A percentile compares a stretch with the other conserved stretches of the same genome.
Evolutionary conservation across 2,888 invertebrate species (phyloP).

Genomic region (Clitarchus hookeri): DNA sequence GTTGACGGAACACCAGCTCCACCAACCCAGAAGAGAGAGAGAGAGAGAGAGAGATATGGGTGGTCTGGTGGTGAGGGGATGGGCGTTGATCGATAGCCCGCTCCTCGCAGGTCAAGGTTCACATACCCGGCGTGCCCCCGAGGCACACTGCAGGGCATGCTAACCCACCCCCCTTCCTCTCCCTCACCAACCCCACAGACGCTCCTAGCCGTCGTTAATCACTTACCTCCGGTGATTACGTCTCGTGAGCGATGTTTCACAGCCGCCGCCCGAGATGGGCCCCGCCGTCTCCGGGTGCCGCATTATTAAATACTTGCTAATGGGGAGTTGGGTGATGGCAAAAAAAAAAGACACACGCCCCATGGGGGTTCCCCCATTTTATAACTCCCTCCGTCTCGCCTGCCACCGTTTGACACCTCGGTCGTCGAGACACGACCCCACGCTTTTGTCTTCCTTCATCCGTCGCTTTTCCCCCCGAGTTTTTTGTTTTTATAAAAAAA

Average conservation of each 20-base stretch:
- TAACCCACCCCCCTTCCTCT: neutral
- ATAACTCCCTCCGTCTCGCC: neutral
- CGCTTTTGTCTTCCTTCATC: neutral
- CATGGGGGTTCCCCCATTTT: neutral
- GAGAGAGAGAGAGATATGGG: too few relatives aligned
- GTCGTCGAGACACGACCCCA: neutral
- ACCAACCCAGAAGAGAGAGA: too few relatives aligned
- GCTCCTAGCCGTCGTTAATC: neutral
- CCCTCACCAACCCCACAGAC: neutral
- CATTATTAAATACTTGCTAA: constrained; percentile 6
- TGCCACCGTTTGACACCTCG: neutral
- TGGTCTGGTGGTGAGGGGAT: neutral
- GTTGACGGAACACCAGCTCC: too few relatives aligned
- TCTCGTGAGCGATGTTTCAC: neutral
- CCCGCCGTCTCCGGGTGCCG: neutral
- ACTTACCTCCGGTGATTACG: constrained; percentile 14
- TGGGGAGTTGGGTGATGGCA: neutral
- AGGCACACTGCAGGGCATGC: too few relatives aligned
- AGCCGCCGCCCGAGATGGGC: neutral
- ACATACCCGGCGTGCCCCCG: neutral
- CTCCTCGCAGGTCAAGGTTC: constrained; percentile 7
- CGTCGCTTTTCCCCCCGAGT: neutral
- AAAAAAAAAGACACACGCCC: neutral
- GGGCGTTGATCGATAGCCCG: neutral
- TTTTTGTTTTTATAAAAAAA: neutral